A percentile compares a stretch with the other conserved stretches of the same genome.
These are phyloP conservation scores for Musca domestica DNA, from an alignment of 1,140 invertebrate species.

Conservation along the genomic window DNA sequence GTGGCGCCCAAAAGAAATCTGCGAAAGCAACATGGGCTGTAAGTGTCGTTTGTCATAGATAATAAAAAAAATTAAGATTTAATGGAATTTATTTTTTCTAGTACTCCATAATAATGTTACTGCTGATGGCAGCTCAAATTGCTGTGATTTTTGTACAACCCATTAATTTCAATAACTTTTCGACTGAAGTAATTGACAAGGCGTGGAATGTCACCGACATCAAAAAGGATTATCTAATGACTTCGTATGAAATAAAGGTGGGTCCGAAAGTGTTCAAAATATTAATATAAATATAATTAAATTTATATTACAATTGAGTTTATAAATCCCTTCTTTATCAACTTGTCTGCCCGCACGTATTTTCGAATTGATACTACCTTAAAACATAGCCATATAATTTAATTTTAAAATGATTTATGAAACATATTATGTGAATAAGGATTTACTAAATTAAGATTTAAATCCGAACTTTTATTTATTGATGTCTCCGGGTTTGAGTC, in stretches of 20 bases:
- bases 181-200: conserved; percentile 39
- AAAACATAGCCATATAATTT: too few species aligned
- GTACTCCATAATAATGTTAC: conserved; percentile 41
- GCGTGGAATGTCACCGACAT: conserved; percentile 41
- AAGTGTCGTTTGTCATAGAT: conserved; percentile 28
- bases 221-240: conserved; percentile 33
- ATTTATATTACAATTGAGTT: background rate
- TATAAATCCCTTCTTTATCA: too few species aligned
- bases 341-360: too few species aligned
- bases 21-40: conserved; percentile 46
- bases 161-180: conserved; percentile 39
- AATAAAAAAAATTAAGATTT: background rate
- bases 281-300: background rate
- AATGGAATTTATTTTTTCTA: conserved; percentile 17
- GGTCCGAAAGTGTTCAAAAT: background rate
- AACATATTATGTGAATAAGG: too few species aligned
- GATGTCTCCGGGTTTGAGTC: too few species aligned
- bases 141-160: conserved; percentile 47
- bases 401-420: too few species aligned
- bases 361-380: too few species aligned
- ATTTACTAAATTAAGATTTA: too few species aligned
- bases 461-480: too few species aligned
- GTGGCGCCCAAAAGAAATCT: conserved; percentile 37
- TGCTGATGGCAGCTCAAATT: conserved; percentile 42
- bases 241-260: conserved; percentile 46